Percentiles rank a stretch among this genome's conserved stretches.
Evolutionary conservation across 2,797 vertebrate genomes (phyloP).

Genomic region (Sylvia borin): DNA sequence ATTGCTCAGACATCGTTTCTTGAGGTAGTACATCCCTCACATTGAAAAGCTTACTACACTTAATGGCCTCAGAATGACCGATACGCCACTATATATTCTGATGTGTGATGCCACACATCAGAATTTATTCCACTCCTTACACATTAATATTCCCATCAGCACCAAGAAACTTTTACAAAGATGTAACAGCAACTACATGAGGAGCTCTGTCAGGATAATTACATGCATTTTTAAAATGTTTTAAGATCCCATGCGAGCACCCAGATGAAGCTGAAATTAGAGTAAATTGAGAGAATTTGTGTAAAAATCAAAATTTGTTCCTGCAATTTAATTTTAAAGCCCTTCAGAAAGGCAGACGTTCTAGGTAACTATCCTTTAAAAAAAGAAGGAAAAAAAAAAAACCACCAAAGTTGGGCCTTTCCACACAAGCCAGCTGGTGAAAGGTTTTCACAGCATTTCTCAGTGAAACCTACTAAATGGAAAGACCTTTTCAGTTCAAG

Average conservation of each 20-base stretch:
- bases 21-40: background rate
- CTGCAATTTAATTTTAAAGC: background rate
- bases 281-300: background rate
- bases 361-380: background rate
- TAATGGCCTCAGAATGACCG: background rate
- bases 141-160: background rate
- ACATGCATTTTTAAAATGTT: background rate
- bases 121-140: background rate
- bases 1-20: background rate
- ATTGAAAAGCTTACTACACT: background rate
- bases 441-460: background rate
- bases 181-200: background rate
- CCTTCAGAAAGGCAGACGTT: background rate
- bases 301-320: background rate
- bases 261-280: background rate
- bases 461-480: background rate
- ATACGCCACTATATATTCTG: background rate
- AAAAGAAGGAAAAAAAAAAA: background rate
- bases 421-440: background rate
- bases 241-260: background rate
- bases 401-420: accelerated
- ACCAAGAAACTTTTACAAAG: background rate
- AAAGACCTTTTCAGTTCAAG: background rate
- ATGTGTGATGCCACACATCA: background rate
- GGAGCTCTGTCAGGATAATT: background rate